Base-by-base conservation (phyloP, 2,888 invertebrate genomes). In the Meghimatium bilineatum region DNA sequence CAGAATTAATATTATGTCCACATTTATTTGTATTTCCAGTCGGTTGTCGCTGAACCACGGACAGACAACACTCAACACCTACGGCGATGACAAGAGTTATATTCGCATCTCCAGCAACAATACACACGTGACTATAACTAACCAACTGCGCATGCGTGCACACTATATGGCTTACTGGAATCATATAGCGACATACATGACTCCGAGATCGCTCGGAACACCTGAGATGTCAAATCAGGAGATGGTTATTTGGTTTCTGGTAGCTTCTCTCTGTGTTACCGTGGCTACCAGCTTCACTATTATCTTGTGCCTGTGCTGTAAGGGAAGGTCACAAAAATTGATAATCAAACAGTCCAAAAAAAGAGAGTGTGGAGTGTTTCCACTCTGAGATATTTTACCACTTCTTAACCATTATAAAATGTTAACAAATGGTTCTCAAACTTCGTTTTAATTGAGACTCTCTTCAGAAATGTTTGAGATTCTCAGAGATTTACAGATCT, bases 141-240 rank as follows among this genome's bases (percentile, higher is more conserved):
- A 66, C 1, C 84, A 56, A 12, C 60, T 29, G 32, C 79, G 80
- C 44, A 74, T 86, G 44, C 86, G 88, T 38, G 82, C 86, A 2
- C 69, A 72, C 26, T 75, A 84, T 52, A 83, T 85, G 69, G 80
- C 80, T 0, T 88, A 85, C 82, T 88, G 88, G 88, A 87, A 88
- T 71, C 32, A 69, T 36, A 78, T 87, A 0, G 66, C 86, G 1
- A 85, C 87, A 23, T 44, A 23, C 14, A 71, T 84, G 72, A 71
- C 26, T n/a, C 32, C n/a, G 0, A 23, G 1, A 17, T 29, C 29
- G 34, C 23, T 10, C 8, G 44, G 14, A 3, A 1, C 72, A n/a
- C n/a, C 44, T 6, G 49, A 49, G 17, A 26, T 2, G 17, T 29
- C n/a, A n/a, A 23, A 14, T 29, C 26, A 36, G 26, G 17, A 29